A percentile compares a stretch with the other conserved stretches of the same genome.
Conservation (phyloP, 2,888 invertebrate species). For the Microdon myrmicae region DNA sequence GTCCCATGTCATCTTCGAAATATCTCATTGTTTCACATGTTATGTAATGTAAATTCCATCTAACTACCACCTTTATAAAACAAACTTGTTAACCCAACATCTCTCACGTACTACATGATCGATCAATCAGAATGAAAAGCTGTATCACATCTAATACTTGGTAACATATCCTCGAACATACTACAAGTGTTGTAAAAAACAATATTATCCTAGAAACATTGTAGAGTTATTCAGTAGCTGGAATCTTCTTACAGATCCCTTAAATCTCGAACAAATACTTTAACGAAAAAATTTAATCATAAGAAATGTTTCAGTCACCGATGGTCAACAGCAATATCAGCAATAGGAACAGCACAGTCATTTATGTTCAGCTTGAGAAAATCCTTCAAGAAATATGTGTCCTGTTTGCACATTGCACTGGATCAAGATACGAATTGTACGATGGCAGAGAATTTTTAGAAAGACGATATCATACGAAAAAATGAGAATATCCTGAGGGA, state of each 20-base stretch:
- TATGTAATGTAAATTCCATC: no score
- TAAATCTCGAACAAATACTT: conserved; percentile 12
- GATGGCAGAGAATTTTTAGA: conserved; percentile 2
- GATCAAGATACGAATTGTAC: conserved; percentile 1
- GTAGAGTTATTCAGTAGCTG: conserved; percentile 17
- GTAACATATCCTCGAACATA: no score
- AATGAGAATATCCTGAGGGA: conserved; percentile 21
- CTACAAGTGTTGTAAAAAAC: conserved; percentile 9
- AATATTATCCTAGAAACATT: conserved; percentile 3
- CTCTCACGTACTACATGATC: no score
- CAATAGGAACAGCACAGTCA: no score
- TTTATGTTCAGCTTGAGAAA: conserved; percentile 6
- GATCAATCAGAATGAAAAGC: no score
- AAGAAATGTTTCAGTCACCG: conserved; percentile 1
- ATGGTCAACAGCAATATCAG: conserved; percentile 13
- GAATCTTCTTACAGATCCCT: conserved; percentile 12
- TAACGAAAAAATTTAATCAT: conserved; percentile 16
- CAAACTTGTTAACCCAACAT: no score
- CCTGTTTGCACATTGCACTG: conserved; percentile 10
- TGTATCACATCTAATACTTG: no score
- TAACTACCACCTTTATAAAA: no score
- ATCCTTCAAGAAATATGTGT: conserved; percentile 21
- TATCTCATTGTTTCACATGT: no score
- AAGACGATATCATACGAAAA: conserved; percentile 13
- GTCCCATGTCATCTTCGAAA: no score